These are phyloP conservation scores for Aphidius ervi DNA, from an alignment of 1,140 invertebrate species.

Conservation along the genomic window DNA sequence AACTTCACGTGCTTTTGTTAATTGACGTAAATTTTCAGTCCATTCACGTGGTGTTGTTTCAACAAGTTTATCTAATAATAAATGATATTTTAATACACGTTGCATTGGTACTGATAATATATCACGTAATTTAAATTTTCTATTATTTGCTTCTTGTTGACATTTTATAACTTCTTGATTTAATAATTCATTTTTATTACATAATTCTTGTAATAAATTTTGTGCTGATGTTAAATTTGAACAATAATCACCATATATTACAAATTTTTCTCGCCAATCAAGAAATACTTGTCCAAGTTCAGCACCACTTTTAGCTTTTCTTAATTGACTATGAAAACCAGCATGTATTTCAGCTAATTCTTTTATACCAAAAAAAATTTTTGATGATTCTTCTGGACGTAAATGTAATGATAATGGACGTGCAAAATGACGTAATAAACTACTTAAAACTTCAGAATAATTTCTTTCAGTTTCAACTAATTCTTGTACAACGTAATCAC, in stretches of 20 bases:
- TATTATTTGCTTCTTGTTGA: slow-evolving; percentile 89
- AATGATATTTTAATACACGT: slow-evolving; percentile 93
- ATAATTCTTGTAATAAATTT: slow-evolving; percentile 70
- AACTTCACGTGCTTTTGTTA: slow-evolving; percentile 86
- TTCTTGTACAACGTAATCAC: slow-evolving; percentile 94
- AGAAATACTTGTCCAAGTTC: slow-evolving; percentile 70
- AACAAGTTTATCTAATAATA: slow-evolving; percentile 87
- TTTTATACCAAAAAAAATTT: slow-evolving; percentile 88
- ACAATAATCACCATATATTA: slow-evolving; percentile 95
- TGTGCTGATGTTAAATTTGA: slow-evolving; percentile 84
- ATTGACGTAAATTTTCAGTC: slow-evolving; percentile 75
- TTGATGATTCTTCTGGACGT: slow-evolving; percentile 67
- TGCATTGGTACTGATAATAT: slow-evolving; percentile 97
- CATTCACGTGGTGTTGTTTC: slow-evolving; percentile 81
- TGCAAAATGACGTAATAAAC: slow-evolving; percentile 80
- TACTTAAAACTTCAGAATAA: slow-evolving; percentile 90
- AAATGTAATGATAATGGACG: slow-evolving; percentile 70
- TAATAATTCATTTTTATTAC: slow-evolving; percentile 59
- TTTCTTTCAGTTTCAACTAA: slow-evolving; percentile 95
- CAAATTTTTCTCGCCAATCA: slow-evolving; percentile 82
- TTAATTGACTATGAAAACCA: slow-evolving; percentile 75
- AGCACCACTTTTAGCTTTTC: slow-evolving; percentile 59
- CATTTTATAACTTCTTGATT: slow-evolving; percentile 67
- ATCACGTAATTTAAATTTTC: slow-evolving; percentile 90
- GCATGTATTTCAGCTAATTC: slow-evolving; percentile 83